Evolutionary conservation across 2,113 vertebrate species (phyloP), one percentile per base, ranked within the genome.

Genomic region (Larimichthys polyactis): DNA sequence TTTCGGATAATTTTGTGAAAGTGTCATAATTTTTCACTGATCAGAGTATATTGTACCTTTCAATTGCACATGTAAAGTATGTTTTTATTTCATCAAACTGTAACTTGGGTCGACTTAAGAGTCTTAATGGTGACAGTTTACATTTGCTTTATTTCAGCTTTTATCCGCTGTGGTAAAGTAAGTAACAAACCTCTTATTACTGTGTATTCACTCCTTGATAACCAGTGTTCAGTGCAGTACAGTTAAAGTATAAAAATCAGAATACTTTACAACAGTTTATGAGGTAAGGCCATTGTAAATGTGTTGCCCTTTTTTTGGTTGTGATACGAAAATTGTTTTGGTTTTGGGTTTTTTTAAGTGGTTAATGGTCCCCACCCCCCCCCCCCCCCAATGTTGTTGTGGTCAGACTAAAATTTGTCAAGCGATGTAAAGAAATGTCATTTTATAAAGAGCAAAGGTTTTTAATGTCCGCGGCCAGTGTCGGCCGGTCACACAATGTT

Each of bases 381-480:
- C 51, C 40, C 49, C 29, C 32, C 6, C 32, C 32, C 32, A 54
- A 67, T 62, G 29, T 46, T 60, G 22, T 74, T 29, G 44, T 71
- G 32, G 2, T 82, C 32, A 19, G 24, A 73, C 0, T 3, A 2
- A 64, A 69, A 54, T 64, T 67, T 11, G 57, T 52, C 6, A 51
- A 86, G 66, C 40, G 43, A 70, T 68, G 67, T 78, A 51, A 58
- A 75, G 44, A 74, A 59, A 54, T 81, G 5, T 58, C 62, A 44
- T 80, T 89, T 91, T 91, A 54, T 81, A 66, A 67, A 67, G 36
- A 75, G 70, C n/a, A 52, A 76, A 82, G 58, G 60, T 90, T 90
- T 93, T 67, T 92, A 86, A 76, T 63, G 81, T 87, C 71, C 20
- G 4, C 27, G 44, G 69, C 72, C 52, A 16, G 51, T 51, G 7